These are phyloP conservation scores for Brachyhypopomus occidentalis DNA, from an alignment of 2,113 vertebrate species.

Conservation along the genomic window DNA sequence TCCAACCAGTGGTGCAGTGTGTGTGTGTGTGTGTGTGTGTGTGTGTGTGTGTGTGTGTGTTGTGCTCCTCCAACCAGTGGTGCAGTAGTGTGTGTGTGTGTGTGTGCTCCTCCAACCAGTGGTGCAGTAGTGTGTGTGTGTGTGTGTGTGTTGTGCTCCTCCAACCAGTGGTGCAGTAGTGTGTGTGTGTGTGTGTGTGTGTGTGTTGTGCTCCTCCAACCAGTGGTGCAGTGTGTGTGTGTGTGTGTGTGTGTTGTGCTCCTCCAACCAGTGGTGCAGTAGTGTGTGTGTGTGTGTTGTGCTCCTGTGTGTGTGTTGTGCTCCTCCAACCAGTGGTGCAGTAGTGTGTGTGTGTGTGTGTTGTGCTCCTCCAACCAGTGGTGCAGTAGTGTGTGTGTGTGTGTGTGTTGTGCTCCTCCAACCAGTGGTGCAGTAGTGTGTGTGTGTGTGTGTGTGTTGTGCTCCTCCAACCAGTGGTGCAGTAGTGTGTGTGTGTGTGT, in stretches of 20 bases:
- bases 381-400: constrained; percentile 10
- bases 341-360: constrained; percentile 1
- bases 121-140: constrained; percentile 15
- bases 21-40: too few relatives aligned
- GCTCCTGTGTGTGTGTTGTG: constrained; percentile 26
- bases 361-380: background rate
- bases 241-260: background rate
- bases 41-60: constrained; percentile 12
- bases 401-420: constrained; percentile 19
- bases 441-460: constrained; percentile 4
- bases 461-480: background rate
- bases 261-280: background rate
- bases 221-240: too few relatives aligned
- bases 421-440: too few relatives aligned
- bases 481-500: constrained; percentile 36
- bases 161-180: background rate
- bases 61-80: background rate
- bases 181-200: constrained; percentile 40
- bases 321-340: too few relatives aligned
- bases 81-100: constrained; percentile 36
- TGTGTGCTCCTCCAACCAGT: too few relatives aligned
- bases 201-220: too few relatives aligned
- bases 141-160: background rate
- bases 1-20: too few relatives aligned
- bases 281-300: constrained; percentile 37